Conservation (phyloP, 2,888 invertebrate genomes). For the Belgica antarctica region DNA sequence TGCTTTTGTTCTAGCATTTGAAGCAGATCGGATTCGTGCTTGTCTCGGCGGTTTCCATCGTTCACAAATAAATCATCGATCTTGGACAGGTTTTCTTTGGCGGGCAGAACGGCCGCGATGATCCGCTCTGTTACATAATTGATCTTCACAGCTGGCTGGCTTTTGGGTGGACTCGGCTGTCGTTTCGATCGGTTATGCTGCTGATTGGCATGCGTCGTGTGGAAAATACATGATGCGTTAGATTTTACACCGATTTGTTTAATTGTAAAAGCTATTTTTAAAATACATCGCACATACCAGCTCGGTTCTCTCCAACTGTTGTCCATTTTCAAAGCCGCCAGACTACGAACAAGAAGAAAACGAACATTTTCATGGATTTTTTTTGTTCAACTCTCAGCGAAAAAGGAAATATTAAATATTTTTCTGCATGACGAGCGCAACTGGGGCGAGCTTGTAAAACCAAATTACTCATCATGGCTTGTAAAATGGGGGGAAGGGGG, state of each 20-base stretch:
- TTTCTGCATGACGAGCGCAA: conserved; percentile 14
- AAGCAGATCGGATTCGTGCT: conserved; percentile 48
- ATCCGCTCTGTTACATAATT: conserved; percentile 49
- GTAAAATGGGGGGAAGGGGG: neutral
- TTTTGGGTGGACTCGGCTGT: conserved; percentile 34
- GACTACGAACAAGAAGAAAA: conserved; percentile 25
- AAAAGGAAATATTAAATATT: conserved; percentile 22
- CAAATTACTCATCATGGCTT: conserved; percentile 14
- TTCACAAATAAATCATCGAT: conserved; percentile 30
- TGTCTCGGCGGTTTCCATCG: conserved; percentile 45
- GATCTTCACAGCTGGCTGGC: conserved; percentile 47
- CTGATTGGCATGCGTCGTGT: no score
- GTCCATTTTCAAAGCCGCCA: conserved; percentile 39
- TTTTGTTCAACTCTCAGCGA: neutral
- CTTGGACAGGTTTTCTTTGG: conserved; percentile 20
- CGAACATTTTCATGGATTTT: neutral
- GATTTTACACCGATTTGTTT: conserved; percentile 32
- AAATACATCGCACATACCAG: conserved; percentile 17
- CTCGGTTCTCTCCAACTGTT: conserved; percentile 41
- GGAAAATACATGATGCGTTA: conserved; percentile 19
- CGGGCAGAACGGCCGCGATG: conserved; percentile 48
- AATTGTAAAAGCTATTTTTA: conserved; percentile 40
- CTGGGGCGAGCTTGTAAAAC: conserved; percentile 6
- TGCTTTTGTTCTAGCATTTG: conserved; percentile 49
- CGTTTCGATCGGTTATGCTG: conserved; percentile 33